Evolutionary conservation across 2,888 invertebrate species (phyloP), one percentile per base, ranked within the genome.

Genomic region (Villa cingulata): DNA sequence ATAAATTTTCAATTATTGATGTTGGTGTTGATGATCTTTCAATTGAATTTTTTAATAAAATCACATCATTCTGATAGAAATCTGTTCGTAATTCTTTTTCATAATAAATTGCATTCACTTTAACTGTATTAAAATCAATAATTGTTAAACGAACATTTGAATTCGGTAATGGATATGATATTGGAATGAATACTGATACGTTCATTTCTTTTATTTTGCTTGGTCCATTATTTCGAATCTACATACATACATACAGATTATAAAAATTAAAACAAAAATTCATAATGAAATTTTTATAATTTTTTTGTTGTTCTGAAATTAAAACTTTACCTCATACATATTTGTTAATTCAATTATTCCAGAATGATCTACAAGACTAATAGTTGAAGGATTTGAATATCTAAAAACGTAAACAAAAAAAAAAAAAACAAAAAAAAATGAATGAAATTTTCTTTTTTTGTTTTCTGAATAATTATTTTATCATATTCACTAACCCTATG

Each of bases 141-240:
- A 70, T 61, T 9, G 61, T 61, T 29, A 66, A 60, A 7, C 58
- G 57, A 9, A 57, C 55, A 4, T 52, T 45, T 2, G 66, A 62
- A 34, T 61, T 61, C 4, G 59, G 48, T n/a, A 63, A 55, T 37
- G 58, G 59, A 41, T 66, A 67, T 1, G 66, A 63, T 1, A 68
- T 60, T 3, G 69, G 69, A 49, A 70, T 64, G 27, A 57, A 55
- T 20, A 68, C 62, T 4, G 57, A 55, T 1, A 69, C 52, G 37
- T 65, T 61, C 41, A 68, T 51, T 12, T 58, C 59, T 17, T 63
- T 61, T n/a, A 70, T 59, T 7, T 54, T 61, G 54, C 69, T 70
- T 29, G 69, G 69, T 1, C 69, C 69, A 44, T 63, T 62, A 48
- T 69, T 70, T 50, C 62, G 62, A 45, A 69, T 62, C 60, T 61